Conservation (phyloP, 2,888 invertebrate genomes). For the Oconnorella tubifera region DNA sequence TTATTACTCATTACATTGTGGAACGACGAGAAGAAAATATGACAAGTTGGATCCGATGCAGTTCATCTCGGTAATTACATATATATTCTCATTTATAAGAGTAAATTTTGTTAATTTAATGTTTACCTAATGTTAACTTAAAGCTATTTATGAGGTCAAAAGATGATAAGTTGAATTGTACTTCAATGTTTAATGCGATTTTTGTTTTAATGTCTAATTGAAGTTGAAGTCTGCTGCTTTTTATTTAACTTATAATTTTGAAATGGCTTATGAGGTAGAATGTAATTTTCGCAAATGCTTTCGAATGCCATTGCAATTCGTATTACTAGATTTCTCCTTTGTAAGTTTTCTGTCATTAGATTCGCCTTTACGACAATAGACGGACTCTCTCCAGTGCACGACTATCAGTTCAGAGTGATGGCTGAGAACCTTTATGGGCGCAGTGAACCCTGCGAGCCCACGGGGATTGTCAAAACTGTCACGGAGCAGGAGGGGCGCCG, state of each 20-base stretch:
- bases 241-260: no score
- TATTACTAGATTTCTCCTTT: no score
- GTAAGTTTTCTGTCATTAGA: conserved; percentile 56
- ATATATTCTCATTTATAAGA: background rate
- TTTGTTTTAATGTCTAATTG: no score
- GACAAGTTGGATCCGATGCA: conserved; percentile 90
- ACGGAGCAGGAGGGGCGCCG: conserved; percentile 43
- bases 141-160: no score
- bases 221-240: no score
- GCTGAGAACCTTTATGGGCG: conserved; percentile 98
- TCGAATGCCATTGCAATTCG: no score
- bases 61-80: conserved; percentile 84
- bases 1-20: conserved; percentile 88
- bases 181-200: no score
- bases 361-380: conserved; percentile 88
- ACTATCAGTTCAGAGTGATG: conserved; percentile 94
- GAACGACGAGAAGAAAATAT: conserved; percentile 94
- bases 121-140: no score
- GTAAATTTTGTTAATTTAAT: no score
- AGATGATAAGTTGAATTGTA: no score
- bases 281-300: no score
- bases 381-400: conserved; percentile 82
- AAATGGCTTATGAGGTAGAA: no score
- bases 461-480: conserved; percentile 52
- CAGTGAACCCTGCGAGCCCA: conserved; percentile 89